These are phyloP conservation scores for Loris lydekkerianus DNA, from an alignment of 2,797 vertebrate species.

Conservation along the genomic window DNA sequence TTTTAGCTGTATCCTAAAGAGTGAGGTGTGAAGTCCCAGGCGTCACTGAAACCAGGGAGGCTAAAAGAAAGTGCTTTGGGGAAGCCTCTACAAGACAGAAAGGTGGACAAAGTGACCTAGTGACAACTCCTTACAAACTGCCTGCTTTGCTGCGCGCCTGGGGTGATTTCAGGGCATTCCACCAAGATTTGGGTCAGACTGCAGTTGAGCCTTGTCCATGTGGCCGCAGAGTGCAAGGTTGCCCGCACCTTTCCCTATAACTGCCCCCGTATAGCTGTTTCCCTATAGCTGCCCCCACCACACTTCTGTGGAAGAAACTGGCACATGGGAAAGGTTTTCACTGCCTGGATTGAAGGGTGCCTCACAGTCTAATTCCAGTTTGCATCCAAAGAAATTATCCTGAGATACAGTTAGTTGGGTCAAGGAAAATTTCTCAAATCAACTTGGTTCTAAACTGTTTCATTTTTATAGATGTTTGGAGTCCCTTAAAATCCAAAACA, in stretches of 20 bases:
- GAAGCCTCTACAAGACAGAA: neutral
- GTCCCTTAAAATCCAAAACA: neutral
- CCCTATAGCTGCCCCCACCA: neutral
- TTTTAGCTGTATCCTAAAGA: neutral
- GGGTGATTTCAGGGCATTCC: neutral
- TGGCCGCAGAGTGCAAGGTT: neutral
- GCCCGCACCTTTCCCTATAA: neutral
- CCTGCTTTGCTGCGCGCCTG: neutral
- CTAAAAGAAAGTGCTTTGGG: neutral
- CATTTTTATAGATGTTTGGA: conserved; percentile 24
- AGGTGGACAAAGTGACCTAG: neutral
- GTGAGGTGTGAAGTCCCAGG: too few relatives aligned
- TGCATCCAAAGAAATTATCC: neutral
- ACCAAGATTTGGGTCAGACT: neutral
- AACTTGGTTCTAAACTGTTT: neutral
- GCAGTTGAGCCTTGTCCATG: neutral
- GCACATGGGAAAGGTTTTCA: neutral
- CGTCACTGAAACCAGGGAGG: neutral
- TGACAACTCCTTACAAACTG: neutral
- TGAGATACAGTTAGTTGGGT: neutral
- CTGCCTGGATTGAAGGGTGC: neutral
- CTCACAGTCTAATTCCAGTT: neutral
- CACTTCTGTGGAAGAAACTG: neutral
- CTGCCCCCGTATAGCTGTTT: too few relatives aligned
- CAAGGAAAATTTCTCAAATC: neutral